Evolutionary conservation across 2,113 vertebrate genomes (phyloP), one percentile per base, ranked within the genome.

Genomic region (Pelodiscus sinensis): DNA sequence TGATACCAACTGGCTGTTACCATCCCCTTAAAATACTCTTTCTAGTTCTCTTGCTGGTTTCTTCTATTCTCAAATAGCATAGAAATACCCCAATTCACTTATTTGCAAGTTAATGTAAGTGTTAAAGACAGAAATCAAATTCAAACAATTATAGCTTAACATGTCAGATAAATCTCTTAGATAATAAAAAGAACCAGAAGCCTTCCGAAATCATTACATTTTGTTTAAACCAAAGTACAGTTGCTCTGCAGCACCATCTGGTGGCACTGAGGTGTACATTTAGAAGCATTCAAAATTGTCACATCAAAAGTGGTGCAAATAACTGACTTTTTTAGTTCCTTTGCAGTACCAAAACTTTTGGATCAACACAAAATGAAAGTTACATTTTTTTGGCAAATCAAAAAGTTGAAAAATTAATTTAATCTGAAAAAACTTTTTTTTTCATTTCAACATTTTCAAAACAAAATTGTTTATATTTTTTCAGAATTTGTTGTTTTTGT

Each of bases 191-290:
- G 71, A 73, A 38, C 19, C 35, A 35, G 38, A 35, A 73, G 35
- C 62, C 62, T 68, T 29, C 62, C n/a, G 21, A 73, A 73, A 73
- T 13, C n/a, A 18, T 73, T 22, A 73, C 35, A 44, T 24, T 73
- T 73, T 73, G 68, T 38, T 73, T 38, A 38, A 73, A 73, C 21
- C 19, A 38, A 15, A 38, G n/a, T 21, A 73, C 10, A 24, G 21
- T 16, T 73, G 71, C 19, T 21, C 80, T 78, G 50, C 80, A 95
- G 95, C 93, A 19, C 93, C 94, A 80, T 82, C 95, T 85, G 84
- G 85, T n/a, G 96, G 90, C 27, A 16, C 77, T 24, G 78, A 86
- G 65, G 25, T 35, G 56, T 22, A 31, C 56, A 50, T 10, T 50
- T 55, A 58, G 56, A 89, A 78, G 52, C 52, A 27, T 29, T 71